Evolutionary conservation across 2,113 vertebrate genomes (phyloP).

Genomic region (Microtus montanus): DNA sequence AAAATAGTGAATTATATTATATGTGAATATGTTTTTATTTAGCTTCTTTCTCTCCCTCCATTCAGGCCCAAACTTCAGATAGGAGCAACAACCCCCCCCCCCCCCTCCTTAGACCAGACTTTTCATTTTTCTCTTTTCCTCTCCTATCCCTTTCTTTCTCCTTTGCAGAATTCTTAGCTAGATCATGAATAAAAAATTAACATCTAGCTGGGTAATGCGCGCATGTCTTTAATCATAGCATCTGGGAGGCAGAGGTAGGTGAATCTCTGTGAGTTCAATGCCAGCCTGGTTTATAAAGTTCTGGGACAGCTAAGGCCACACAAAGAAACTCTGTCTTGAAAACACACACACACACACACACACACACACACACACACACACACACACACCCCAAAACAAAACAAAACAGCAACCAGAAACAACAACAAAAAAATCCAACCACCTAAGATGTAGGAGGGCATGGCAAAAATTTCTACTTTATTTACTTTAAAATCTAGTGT

Average conservation of each 20-base stretch:
- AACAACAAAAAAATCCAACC: not conserved
- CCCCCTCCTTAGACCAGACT: not conserved
- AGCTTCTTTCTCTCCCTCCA: not conserved
- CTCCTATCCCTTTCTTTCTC: not conserved
- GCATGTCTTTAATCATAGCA: not conserved
- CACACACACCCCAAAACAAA: too few relatives aligned
- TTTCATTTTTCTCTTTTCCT: not conserved
- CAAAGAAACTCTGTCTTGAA: not conserved
- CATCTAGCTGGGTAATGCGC: not conserved
- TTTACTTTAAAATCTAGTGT: not conserved
- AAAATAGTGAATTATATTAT: not conserved
- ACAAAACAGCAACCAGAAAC: not conserved
- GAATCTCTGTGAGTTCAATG: not conserved
- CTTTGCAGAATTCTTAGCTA: not conserved
- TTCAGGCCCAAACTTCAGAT: not conserved
- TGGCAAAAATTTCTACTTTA: not conserved
- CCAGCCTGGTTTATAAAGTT: not conserved
- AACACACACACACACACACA: too few relatives aligned
- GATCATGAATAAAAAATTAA: constrained; percentile 4
- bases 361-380: too few relatives aligned
- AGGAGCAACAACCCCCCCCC: not conserved
- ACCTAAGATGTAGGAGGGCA: not conserved
- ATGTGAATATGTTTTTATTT: not conserved
- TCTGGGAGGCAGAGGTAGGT: not conserved
- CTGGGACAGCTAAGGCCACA: not conserved